These are phyloP conservation scores for Melitaea cinxia DNA, from an alignment of 1,140 invertebrate genomes.

Conservation along the genomic window DNA sequence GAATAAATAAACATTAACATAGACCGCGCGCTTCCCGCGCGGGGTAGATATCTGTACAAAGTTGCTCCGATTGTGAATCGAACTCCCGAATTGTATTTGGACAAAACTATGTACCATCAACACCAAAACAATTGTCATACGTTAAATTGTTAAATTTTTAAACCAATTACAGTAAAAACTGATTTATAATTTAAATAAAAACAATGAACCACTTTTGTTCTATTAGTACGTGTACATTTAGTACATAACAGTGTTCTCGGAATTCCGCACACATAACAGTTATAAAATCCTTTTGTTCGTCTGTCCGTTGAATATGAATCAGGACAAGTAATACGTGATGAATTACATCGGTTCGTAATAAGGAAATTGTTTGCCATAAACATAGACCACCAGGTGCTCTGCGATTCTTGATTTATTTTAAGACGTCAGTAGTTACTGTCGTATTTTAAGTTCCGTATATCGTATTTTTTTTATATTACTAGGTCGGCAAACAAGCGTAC, in stretches of 20 bases:
- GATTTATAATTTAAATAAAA: not conserved
- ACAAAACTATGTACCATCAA: no score
- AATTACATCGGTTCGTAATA: constrained; percentile 1
- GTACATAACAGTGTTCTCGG: not conserved
- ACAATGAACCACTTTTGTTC: not conserved
- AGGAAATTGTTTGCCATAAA: constrained; percentile 17
- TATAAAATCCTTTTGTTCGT: constrained; percentile 18
- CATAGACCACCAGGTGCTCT: not conserved
- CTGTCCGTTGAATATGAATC: constrained; percentile 22
- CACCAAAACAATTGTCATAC: no score
- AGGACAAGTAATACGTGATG: constrained; percentile 4
- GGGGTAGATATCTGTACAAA: no score
- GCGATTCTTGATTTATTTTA: not conserved
- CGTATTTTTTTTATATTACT: no score
- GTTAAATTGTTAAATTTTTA: no score
- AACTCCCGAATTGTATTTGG: no score
- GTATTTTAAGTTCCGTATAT: not conserved
- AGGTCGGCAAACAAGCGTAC: no score
- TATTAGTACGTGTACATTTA: no score
- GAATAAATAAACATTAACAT: no score
- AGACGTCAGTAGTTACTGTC: not conserved
- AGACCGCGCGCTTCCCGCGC: no score
- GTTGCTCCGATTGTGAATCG: no score
- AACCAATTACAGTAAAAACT: no score
- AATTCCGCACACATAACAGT: constrained; percentile 14